Conservation (phyloP, 2,888 invertebrate species). For the Vesta saturnalis region DNA sequence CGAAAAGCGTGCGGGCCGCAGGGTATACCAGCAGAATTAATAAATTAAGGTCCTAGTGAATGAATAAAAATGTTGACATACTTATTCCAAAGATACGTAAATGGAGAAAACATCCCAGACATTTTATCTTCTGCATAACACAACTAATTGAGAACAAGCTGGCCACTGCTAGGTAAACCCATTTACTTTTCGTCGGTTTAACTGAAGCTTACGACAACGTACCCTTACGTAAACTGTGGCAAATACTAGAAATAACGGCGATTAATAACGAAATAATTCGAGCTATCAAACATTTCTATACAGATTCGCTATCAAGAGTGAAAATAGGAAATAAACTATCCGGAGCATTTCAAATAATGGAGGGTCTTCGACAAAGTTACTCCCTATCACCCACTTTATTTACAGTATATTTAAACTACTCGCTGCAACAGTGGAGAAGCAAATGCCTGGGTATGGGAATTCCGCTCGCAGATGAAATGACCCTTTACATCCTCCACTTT, state of each 20-base stretch:
- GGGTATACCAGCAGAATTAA: neutral
- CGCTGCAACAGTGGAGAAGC: neutral
- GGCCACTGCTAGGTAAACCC: conserved; percentile 2
- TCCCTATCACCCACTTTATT: neutral
- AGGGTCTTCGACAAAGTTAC: conserved; percentile 14
- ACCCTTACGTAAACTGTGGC: conserved; percentile 5
- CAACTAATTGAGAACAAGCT: conserved; percentile 1
- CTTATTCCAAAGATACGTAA: neutral
- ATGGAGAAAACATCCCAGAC: neutral
- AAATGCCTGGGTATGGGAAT: conserved; percentile 8
- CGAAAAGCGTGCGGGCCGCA: neutral
- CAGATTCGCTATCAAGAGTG: conserved; percentile 16
- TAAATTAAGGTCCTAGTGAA: neutral
- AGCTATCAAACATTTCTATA: conserved; percentile 6
- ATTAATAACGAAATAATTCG: conserved; percentile 8
- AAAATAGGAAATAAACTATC: conserved; percentile 14
- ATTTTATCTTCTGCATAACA: neutral
- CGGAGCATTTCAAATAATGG: conserved; percentile 4
- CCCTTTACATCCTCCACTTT: neutral
- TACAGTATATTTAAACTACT: neutral
- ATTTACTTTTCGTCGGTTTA: conserved; percentile 15
- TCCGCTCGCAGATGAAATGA: neutral
- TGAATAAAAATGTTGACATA: neutral
- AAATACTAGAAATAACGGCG: conserved; percentile 9
- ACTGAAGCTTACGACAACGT: conserved; percentile 17